Percentiles rank a stretch among this genome's conserved stretches.
These are phyloP conservation scores for Epicampocera succincta DNA, from an alignment of 2,888 invertebrate species.

Conservation along the genomic window DNA sequence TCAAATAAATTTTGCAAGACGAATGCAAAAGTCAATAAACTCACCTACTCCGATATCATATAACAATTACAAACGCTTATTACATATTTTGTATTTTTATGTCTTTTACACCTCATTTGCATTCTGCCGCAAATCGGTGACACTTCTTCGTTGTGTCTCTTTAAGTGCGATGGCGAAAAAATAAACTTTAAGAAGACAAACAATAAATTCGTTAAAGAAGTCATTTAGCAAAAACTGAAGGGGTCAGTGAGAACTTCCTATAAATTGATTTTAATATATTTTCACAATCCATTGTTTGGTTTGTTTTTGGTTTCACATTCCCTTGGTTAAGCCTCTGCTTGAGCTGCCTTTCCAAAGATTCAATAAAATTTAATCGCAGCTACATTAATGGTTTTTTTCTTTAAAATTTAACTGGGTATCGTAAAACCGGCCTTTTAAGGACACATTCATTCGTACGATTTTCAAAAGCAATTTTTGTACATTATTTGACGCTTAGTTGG, in stretches of 20 bases:
- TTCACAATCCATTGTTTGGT: background rate
- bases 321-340: no score
- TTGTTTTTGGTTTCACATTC: background rate
- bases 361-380: no score
- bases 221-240: background rate
- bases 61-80: slow-evolving; percentile 50
- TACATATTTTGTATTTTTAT: slow-evolving; percentile 3
- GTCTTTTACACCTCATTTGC: slow-evolving; percentile 50
- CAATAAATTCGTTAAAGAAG: slow-evolving; percentile 19
- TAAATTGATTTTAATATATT: background rate
- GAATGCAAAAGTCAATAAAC: slow-evolving; percentile 53
- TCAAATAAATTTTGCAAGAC: background rate
- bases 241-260: slow-evolving; percentile 16
- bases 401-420: slow-evolving; percentile 22
- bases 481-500: slow-evolving; percentile 67
- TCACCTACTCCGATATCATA: slow-evolving; percentile 56
- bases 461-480: slow-evolving; percentile 44
- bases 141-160: slow-evolving; percentile 39
- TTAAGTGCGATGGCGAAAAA: slow-evolving; percentile 17
- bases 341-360: no score
- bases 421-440: slow-evolving; percentile 47
- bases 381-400: background rate
- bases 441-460: slow-evolving; percentile 65
- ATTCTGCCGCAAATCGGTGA: slow-evolving; percentile 63
- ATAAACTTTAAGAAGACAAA: slow-evolving; percentile 31